Evolutionary conservation across 2,113 vertebrate species (phyloP).

Genomic region (Mirounga angustirostris): DNA sequence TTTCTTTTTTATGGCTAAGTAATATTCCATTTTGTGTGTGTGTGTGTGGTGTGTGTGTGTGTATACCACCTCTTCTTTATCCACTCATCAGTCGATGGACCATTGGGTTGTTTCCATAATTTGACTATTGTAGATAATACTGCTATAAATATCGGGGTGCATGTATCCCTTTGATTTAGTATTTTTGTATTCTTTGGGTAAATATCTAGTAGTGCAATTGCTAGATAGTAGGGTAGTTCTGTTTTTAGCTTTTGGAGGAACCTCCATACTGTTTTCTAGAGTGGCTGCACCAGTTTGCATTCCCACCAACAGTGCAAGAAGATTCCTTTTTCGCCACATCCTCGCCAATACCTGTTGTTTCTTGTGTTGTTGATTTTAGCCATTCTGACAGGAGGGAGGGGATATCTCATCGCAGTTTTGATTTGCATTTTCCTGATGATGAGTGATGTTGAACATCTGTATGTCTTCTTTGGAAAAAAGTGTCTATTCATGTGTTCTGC

Average conservation of each 20-base stretch:
- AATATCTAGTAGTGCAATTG: not conserved
- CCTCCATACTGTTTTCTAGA: not conserved
- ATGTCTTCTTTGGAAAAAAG: not conserved
- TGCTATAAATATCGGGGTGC: not conserved
- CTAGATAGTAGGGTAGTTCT: not conserved
- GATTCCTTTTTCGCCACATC: not conserved
- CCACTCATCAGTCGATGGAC: not conserved
- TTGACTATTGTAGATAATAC: not conserved
- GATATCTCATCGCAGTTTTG: not conserved
- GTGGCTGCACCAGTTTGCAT: not conserved
- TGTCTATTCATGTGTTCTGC: not conserved
- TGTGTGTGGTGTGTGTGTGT: not conserved
- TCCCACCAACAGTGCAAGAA: not conserved
- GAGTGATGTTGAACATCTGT: not conserved
- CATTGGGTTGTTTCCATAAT: not conserved
- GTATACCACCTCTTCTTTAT: not conserved
- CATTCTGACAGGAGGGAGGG: not conserved
- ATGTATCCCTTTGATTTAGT: not conserved
- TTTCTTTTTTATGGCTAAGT: not conserved
- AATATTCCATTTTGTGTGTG: not conserved
- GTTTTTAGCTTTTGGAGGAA: not conserved
- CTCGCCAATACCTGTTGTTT: not conserved
- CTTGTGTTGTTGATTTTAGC: not conserved
- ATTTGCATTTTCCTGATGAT: not conserved
- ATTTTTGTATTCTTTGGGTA: not conserved